These are phyloP conservation scores for Neotragus moschatus DNA, from an alignment of 2,113 vertebrate genomes.

Conservation along the genomic window DNA sequence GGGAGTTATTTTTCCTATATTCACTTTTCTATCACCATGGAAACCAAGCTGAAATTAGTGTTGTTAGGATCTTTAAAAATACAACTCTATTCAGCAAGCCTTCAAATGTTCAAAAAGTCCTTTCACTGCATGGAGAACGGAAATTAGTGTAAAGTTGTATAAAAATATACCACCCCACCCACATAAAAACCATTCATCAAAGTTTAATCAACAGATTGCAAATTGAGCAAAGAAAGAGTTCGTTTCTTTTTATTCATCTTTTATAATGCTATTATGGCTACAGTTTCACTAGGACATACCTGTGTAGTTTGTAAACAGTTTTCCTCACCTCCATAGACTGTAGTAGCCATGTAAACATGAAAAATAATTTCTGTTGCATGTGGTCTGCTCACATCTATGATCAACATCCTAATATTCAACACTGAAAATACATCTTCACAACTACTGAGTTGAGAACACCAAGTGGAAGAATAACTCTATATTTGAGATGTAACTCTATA, in stretches of 20 bases:
- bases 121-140: background rate
- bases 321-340: background rate
- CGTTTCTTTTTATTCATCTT: background rate
- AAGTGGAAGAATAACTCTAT: background rate
- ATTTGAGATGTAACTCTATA: background rate
- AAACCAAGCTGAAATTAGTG: conserved; percentile 54
- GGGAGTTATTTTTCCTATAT: conserved; percentile 16
- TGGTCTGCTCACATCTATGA: background rate
- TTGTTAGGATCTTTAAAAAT: conserved; percentile 57
- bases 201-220: conserved; percentile 25
- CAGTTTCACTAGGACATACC: background rate
- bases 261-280: background rate
- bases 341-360: background rate
- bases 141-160: background rate
- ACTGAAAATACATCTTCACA: background rate
- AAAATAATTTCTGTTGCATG: background rate
- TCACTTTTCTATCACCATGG: conserved; percentile 56
- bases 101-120: conserved; percentile 39
- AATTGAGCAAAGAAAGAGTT: background rate
- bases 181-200: background rate
- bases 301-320: background rate
- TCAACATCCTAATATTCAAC: background rate
- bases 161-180: background rate
- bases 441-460: background rate
- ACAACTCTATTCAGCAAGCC: conserved; percentile 36